Evolutionary conservation across 2,888 invertebrate species (phyloP), one percentile per base, ranked within the genome.

Genomic region (Gymnoscelis rufifasciata): DNA sequence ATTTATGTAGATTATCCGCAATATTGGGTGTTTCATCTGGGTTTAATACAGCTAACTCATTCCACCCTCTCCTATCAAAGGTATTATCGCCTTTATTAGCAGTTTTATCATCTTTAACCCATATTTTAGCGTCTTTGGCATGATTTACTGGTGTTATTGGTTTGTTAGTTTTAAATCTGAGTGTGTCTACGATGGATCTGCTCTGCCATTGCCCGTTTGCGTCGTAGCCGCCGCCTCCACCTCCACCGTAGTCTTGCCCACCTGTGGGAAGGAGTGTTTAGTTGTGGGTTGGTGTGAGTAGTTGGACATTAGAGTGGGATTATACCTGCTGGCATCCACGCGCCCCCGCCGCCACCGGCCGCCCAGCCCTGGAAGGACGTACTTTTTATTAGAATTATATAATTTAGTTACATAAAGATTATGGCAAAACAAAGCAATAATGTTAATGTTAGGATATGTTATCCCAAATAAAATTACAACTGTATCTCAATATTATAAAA

Each of bases 241-340:
- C 56, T 2, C 78, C 77, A 0, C 71, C 74, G 38, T 73, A 84
- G 64, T 77, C 88, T 71, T 83, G 83, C 33, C 78, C 79, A 76
- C 83, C 83, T 82, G 70, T 38, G 62, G 48, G 64, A 68, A 60
- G 39, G 47, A 29, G 38, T 41, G 28, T 43, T 51, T 57, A 54
- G 59, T 59, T 52, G 57, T 57, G 58, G 52, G 51, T 52, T 52
- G 51, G 52, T 44, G 35, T 47, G 29, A 24, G 50, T 30, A 47
- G 13, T n/a, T 13, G 12, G 37, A 28, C 43, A 42, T 67, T 68
- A 74, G 60, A 82, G 59, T 59, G 75, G 74, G 48, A 79, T 68
- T 63, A 80, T 83, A 86, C 84, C 84, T 84, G 84, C 84, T 52
- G 89, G 83, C 68, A 89, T 86, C 71, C 89, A 88, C 2, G 76